Evolutionary conservation across 2,888 invertebrate genomes (phyloP).

Genomic region (Amphipoea oculea): DNA sequence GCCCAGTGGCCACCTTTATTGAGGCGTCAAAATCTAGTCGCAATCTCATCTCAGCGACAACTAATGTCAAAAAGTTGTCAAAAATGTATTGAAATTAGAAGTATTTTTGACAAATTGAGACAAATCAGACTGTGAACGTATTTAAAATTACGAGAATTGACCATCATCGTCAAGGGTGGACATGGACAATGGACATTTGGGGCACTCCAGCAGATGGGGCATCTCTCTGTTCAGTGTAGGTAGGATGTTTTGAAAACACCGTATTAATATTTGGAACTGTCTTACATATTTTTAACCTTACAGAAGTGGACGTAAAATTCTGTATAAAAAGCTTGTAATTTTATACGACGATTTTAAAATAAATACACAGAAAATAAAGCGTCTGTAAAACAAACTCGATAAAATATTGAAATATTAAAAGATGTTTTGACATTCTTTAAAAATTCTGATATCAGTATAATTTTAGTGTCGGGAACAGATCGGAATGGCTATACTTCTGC

Average conservation of each 20-base stretch:
- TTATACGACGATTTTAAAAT: constrained; percentile 7
- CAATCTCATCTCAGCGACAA: no score
- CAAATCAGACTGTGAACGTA: no score
- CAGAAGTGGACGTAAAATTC: background rate
- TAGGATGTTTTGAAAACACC: background rate
- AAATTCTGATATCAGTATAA: constrained; percentile 47
- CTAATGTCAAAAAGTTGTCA: no score
- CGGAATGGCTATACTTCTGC: constrained; percentile 61
- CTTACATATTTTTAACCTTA: background rate
- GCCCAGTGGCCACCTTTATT: background rate
- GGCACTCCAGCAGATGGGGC: background rate
- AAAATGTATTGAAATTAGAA: no score
- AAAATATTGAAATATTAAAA: constrained; percentile 56
- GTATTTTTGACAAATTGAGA: no score
- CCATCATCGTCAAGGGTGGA: background rate
- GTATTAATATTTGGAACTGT: background rate
- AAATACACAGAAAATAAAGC: background rate
- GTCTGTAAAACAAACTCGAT: constrained; percentile 31
- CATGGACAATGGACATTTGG: background rate
- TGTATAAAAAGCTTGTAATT: background rate
- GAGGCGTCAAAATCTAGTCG: background rate
- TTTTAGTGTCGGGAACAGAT: constrained; percentile 55
- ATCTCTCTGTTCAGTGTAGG: no score
- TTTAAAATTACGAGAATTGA: no score
- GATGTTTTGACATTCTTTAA: constrained; percentile 38